Evolutionary conservation across 1,140 invertebrate genomes (phyloP), one percentile per base, ranked within the genome.

Genomic region (Polypedilum pembai): DNA sequence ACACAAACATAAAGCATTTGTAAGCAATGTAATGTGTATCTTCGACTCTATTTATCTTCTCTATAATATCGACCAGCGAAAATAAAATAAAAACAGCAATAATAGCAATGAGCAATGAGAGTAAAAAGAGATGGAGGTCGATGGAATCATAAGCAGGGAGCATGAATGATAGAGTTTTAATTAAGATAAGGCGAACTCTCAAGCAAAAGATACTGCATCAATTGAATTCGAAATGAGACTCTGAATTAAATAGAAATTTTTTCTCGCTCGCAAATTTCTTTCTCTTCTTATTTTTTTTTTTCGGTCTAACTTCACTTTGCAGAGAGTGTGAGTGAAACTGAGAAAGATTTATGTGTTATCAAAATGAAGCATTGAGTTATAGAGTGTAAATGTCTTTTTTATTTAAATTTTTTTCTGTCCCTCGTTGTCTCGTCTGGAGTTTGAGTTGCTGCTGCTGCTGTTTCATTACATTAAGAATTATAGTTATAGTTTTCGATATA

Each of bases 331-430:
- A 69, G 20, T 69, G 65, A 10, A 69, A 69, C 10, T 21, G 65
- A 69, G 65, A 18, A 69, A 69, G 65, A 69, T 69, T 69, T 20
- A 69, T 69, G 65, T 18, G 65, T 20, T 69, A 69, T 69, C 65
- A 69, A 69, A 69, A 69, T 69, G 65, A 69, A 69, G 45, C 65
- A 69, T 69, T 69, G 65, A 69, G 18, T 69, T 69, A 69, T 69
- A 69, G 65, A 69, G 65, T 69, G 65, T 69, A 69, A 69, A 69
- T 69, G 65, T 69, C 17, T 69, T 20, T 69, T 69, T 69, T 69
- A 69, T 69, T 69, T 18, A 69, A 69, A 69, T 69, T 69, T 8
- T 56, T n/a, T 45, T 45, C 45, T 15, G 3, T 56, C 45, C 15
- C 15, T 56, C n/a, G 8, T 15, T 56, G 45, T 56, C 12, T 56